Percentiles rank a stretch among this genome's conserved stretches.
Conservation (phyloP, 2,888 invertebrate genomes). For the Heliconius hortense region DNA sequence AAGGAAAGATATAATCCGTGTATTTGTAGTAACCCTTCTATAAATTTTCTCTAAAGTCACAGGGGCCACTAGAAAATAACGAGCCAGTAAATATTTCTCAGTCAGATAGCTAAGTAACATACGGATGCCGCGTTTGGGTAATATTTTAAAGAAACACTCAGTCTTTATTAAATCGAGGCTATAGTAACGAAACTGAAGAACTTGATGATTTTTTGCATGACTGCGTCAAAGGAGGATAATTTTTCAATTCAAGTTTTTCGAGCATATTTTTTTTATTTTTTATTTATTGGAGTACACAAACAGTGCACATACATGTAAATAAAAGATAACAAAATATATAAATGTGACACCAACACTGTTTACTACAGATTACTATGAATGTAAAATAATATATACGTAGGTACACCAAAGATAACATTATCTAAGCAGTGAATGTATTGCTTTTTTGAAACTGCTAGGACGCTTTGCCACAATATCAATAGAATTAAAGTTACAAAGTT, state of each 20-base stretch:
- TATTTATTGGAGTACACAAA: no score
- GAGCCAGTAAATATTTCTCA: conserved; percentile 50
- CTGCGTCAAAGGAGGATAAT: background rate
- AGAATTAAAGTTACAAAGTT: no score
- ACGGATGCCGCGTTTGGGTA: conserved; percentile 24
- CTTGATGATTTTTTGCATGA: background rate
- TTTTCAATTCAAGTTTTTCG: background rate
- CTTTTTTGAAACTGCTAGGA: no score
- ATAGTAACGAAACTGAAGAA: background rate
- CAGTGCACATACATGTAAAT: no score
- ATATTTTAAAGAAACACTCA: background rate
- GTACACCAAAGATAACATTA: no score
- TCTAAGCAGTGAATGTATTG: no score
- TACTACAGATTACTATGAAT: no score
- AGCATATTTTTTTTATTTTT: no score
- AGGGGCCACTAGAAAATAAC: conserved; percentile 52
- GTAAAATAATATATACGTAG: no score
- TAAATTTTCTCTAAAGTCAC: conserved; percentile 49
- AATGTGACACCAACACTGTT: no score
- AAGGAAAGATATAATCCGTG: conserved; percentile 7
- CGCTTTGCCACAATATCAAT: no score
- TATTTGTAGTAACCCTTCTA: conserved; percentile 42
- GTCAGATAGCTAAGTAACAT: conserved; percentile 45
- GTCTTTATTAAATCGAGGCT: background rate
- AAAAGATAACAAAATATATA: no score